Base-by-base conservation (phyloP, 2,113 vertebrate species). In the Caloenas nicobarica region DNA sequence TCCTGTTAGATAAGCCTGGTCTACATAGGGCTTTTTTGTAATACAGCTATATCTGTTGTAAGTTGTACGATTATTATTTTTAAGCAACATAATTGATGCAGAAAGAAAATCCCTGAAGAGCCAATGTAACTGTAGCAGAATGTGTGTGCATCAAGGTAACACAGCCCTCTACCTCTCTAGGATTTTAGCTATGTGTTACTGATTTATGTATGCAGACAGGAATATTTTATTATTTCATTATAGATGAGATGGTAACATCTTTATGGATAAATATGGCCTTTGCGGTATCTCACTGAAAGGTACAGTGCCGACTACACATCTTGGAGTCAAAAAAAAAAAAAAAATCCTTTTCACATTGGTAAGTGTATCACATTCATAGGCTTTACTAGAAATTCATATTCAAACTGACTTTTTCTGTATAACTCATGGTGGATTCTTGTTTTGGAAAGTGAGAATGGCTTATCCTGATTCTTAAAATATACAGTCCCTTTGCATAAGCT, bases 101-200 rank as follows among this genome's bases (percentile, higher is more conserved):
- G 51, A 82, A 33, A 11, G 12, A 60, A 53, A 42, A 51, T 5
- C n/a, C 42, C 24, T 22, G 7, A 91, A 71, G 31, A 78, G 15
- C 3, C 36, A 56, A 29, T 1, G 0, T 48, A 77, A 73, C 5
- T 1, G 0, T 44, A 77, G 66, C 5, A 81, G 26, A 48, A 68
- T 5, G 7, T 42, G 3, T 1, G 1, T 53, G 7, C 21, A 31
- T 44, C 0, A 0, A 61, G n/a, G 38, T 25, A 79, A 44, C 2
- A 2, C 2, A 60, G 19, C 50, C 10, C 14, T 66, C 44, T 72
- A 4, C 16, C 5, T 77, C n/a, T 76, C 28, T 42, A 21, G 13
- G 18, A 66, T 69, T 87, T 91, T 85, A 74, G 15, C 13, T 87
- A 3, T 58, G n/a, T 68, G 53, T n/a, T 81, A 51, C 28, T 44